Evolutionary conservation across 2,113 vertebrate genomes (phyloP), one percentile per base, ranked within the genome.

Genomic region (Buteo buteo): DNA sequence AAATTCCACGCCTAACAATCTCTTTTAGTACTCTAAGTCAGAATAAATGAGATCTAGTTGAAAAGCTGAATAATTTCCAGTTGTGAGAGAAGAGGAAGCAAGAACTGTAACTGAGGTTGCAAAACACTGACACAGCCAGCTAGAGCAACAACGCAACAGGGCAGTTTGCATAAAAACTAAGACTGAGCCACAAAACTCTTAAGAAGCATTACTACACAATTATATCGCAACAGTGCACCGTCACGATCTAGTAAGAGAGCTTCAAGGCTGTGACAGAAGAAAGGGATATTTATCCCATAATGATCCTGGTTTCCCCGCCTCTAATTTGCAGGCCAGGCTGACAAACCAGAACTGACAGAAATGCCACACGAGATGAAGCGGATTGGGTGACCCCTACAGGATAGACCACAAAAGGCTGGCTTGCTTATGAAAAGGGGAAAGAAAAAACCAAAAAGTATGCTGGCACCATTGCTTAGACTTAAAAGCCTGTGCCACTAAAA

Each of bases 311-410:
- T 87, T 58, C 44, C n/a, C 45, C 49, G 62, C 19, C 59, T 81
- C 59, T 88, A 16, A 65, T 52, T 54, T 66, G 49, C 36, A 67
- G 69, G 38, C 25, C 81, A 78, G 64, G 47, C 6, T 88, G 65
- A 86, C 72, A 86, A 96, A 84, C 47, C 83, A 89, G 80, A 86
- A 58, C 16, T 59, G 80, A 86, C 73, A 88, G 86, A 74, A 96
- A 91, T 8, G 50, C n/a, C 72, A 64, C 42, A 42, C 0, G 4
- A 89, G 61, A 82, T 50, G 57, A 84, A 71, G 73, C 29, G 81
- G 76, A 58, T 7, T 47, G 59, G 36, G 77, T 5, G 32, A 77
- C 76, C 65, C 2, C 54, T 25, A 29, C 1, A 3, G 36, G 72
- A 77, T 0, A 45, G n/a, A 73, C 55, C 11, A 20, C 3, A 71